Percentiles rank a stretch among this genome's conserved stretches.
Conservation (phyloP, 2,113 vertebrate species). For the Strix uralensis region DNA sequence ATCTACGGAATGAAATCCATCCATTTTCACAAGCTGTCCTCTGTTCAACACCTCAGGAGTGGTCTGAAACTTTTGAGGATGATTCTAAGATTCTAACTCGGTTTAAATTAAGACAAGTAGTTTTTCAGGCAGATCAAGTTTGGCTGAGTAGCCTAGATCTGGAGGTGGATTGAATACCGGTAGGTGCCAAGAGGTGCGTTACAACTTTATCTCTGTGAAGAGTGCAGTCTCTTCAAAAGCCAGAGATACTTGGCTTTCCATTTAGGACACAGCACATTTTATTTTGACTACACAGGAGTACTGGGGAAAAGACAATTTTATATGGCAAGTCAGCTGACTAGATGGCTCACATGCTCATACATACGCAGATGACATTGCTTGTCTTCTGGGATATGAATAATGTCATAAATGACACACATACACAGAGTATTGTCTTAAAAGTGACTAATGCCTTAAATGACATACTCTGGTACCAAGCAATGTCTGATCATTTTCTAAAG, state of each 20-base stretch:
- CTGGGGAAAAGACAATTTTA: background rate
- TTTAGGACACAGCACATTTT: background rate
- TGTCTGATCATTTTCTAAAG: slow-evolving; percentile 38
- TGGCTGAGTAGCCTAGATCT: background rate
- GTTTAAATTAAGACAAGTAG: background rate
- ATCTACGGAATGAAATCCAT: background rate
- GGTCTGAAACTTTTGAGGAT: background rate
- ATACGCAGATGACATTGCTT: background rate
- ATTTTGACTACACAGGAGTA: background rate
- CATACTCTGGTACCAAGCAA: slow-evolving; percentile 1
- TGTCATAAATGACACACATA: background rate
- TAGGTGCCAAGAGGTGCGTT: background rate
- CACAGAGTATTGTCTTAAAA: background rate
- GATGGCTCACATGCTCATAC: background rate
- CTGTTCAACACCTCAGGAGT: background rate
- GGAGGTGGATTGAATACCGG: background rate
- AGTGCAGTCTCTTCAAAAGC: background rate
- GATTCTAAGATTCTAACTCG: background rate
- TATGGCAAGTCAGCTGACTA: background rate
- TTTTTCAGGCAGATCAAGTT: background rate
- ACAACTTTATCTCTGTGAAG: background rate
- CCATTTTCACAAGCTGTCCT: background rate
- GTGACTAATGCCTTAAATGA: background rate
- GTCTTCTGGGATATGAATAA: slow-evolving; percentile 14
- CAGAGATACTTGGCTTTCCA: background rate